Conservation (phyloP, 2,113 vertebrate species). For the Aspidoscelis tigris region DNA sequence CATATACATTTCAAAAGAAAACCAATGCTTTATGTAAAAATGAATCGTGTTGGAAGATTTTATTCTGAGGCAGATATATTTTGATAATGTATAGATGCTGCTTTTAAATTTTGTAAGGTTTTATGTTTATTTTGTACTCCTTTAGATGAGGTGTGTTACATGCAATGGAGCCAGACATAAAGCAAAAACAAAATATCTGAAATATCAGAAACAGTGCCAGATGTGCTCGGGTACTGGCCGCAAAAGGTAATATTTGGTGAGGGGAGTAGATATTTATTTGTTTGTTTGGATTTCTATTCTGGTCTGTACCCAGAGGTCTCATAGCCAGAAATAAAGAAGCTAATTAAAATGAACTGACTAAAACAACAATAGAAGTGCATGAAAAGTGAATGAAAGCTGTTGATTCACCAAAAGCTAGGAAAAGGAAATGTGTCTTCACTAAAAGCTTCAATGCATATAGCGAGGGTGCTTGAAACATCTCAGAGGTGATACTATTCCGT, state of each 20-base stretch:
- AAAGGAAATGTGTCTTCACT: too few relatives aligned
- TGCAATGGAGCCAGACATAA: slow-evolving; percentile 49
- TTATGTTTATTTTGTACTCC: background rate
- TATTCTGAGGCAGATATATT: background rate
- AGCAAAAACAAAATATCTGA: slow-evolving; percentile 22
- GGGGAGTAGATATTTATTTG: background rate
- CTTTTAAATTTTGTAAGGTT: accelerated
- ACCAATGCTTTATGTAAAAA: background rate
- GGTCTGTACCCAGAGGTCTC: too few relatives aligned
- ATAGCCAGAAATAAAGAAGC: too few relatives aligned
- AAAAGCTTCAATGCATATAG: too few relatives aligned
- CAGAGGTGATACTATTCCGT: too few relatives aligned
- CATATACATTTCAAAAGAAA: background rate
- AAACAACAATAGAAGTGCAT: too few relatives aligned
- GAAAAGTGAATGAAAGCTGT: too few relatives aligned
- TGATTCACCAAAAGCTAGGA: too few relatives aligned
- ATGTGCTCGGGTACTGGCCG: slow-evolving; percentile 51
- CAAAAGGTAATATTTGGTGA: slow-evolving; percentile 46
- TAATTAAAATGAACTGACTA: too few relatives aligned
- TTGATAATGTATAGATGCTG: accelerated
- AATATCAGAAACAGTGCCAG: slow-evolving; percentile 49
- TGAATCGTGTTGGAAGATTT: background rate
- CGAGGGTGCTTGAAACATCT: too few relatives aligned
- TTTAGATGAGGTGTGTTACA: slow-evolving; percentile 37
- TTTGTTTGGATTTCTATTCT: background rate